Conservation (phyloP, 2,797 vertebrate species). For the Nannoperca australis region DNA sequence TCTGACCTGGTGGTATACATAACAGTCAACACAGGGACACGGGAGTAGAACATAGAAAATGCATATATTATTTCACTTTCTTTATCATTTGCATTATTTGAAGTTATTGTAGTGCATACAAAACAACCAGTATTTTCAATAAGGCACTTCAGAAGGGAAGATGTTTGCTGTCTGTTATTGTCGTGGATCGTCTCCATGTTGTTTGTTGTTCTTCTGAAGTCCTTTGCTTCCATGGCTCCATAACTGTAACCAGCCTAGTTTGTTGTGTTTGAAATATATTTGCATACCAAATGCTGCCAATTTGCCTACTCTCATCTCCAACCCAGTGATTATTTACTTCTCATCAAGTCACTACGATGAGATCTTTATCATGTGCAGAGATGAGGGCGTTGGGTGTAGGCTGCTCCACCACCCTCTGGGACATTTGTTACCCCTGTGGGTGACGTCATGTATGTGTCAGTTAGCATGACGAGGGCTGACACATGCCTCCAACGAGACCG, state of each 20-base stretch:
- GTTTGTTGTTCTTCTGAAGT: conserved; percentile 13
- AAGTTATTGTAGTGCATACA: background rate
- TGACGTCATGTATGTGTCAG: conserved; percentile 63
- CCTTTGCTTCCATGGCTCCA: conserved; percentile 48
- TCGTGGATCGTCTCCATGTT: conserved; percentile 23
- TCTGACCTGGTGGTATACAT: too few species aligned
- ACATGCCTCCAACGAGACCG: conserved; percentile 62
- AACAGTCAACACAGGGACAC: background rate
- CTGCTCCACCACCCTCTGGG: conserved; percentile 43
- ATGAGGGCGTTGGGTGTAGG: conserved; percentile 52
- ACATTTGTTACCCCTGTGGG: conserved; percentile 58
- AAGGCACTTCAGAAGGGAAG: background rate
- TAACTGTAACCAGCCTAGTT: conserved; percentile 32
- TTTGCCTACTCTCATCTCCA: conserved; percentile 50
- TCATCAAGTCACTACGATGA: conserved; percentile 53
- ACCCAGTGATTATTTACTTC: conserved; percentile 47
- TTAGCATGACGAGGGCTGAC: conserved; percentile 62
- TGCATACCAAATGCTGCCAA: conserved; percentile 51
- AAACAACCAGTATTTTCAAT: background rate
- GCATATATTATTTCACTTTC: too few species aligned
- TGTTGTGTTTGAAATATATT: conserved; percentile 47
- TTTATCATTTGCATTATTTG: background rate
- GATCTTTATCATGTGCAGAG: conserved; percentile 52
- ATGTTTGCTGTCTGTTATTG: background rate
- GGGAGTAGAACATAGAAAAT: background rate